Conservation (phyloP, 2,797 vertebrate species). For the Eulemur coronatus region DNA sequence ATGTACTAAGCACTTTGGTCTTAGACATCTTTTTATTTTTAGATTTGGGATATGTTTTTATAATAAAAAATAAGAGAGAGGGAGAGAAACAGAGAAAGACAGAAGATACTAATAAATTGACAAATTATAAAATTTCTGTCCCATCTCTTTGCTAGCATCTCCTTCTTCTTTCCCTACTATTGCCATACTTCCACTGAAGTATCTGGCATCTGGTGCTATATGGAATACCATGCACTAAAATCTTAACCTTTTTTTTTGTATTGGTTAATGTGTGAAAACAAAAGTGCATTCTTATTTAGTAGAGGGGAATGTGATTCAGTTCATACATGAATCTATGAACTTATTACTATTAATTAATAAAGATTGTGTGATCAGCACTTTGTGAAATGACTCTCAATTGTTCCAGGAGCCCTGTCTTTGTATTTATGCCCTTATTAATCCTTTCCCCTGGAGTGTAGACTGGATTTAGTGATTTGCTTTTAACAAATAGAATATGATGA, state of each 20-base stretch:
- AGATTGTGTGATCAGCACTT: neutral
- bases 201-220: neutral
- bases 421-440: neutral
- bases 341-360: neutral
- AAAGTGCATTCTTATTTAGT: neutral
- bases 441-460: neutral
- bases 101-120: neutral
- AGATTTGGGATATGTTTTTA: neutral
- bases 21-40: neutral
- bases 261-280: neutral
- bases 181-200: neutral
- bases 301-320: neutral
- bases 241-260: neutral
- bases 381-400: neutral
- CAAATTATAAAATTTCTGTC: neutral
- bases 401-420: neutral
- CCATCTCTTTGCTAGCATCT: neutral
- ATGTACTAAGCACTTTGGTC: neutral
- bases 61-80: neutral
- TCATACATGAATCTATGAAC: neutral
- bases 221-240: neutral
- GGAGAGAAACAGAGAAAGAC: neutral
- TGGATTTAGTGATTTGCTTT: neutral
- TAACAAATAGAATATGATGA: neutral
- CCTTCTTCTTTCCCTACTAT: neutral